phyloP scores from a whole-genome alignment of 2,797 vertebrate species.

The Steatocranus sp. region DNA sequence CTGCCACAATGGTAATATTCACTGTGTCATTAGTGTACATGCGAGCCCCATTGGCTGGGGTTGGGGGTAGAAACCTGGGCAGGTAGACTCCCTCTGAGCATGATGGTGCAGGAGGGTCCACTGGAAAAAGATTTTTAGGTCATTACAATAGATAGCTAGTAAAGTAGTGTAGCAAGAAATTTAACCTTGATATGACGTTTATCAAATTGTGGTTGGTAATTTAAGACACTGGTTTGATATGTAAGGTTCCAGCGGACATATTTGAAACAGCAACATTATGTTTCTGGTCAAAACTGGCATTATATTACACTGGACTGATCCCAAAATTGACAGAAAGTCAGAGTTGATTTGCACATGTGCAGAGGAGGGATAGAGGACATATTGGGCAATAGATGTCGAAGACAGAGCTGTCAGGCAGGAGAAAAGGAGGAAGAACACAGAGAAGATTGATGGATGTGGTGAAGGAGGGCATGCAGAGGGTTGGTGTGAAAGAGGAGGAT shows the following conservation, averaged over 20 bases:
- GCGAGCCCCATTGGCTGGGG: background rate
- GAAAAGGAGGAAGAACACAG: background rate
- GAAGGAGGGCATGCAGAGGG: background rate
- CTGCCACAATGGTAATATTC: background rate
- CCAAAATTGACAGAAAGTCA: background rate
- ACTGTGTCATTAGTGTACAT: background rate
- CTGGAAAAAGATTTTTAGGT: background rate
- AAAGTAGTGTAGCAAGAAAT: background rate
- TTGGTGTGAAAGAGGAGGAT: fast-evolving
- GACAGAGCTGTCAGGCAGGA: background rate
- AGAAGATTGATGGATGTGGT: background rate
- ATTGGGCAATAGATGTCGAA: background rate
- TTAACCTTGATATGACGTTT: background rate
- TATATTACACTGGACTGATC: background rate
- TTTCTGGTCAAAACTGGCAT: background rate
- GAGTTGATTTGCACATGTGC: background rate
- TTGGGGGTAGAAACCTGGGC: constrained; percentile 1
- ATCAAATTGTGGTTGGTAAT: background rate
- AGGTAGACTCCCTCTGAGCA: constrained; percentile 3
- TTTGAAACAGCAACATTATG: background rate
- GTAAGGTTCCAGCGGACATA: background rate
- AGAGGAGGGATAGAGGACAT: background rate
- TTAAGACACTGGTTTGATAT: background rate
- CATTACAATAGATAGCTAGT: background rate
- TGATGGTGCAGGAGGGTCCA: background rate